Percentiles rank a stretch among this genome's conserved stretches.
phyloP scores from a whole-genome alignment of 2,888 invertebrate species.

The Pseudococcus viburni region DNA sequence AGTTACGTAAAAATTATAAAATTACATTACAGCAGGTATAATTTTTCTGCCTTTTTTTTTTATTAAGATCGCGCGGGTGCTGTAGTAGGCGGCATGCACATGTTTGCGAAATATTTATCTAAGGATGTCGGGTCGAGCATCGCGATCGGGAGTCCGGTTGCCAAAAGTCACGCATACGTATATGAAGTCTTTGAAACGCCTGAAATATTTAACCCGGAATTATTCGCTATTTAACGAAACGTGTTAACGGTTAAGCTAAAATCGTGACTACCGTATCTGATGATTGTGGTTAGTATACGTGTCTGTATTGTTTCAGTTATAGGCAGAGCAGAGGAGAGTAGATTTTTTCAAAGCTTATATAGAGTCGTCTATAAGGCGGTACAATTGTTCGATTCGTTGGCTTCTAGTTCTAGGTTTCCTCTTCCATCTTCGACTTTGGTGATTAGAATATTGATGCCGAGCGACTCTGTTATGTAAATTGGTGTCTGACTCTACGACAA shows the following conservation, averaged over 20 bases:
- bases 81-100: background rate
- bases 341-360: constrained; percentile 1
- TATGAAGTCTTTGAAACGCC: constrained; percentile 34
- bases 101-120: constrained; percentile 17
- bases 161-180: constrained; percentile 25
- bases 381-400: constrained; percentile 9
- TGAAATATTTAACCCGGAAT: constrained; percentile 59
- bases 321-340: background rate
- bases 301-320: constrained; percentile 36
- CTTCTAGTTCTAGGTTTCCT: constrained; percentile 13
- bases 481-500: background rate
- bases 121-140: constrained; percentile 9
- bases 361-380: background rate
- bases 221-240: constrained; percentile 55
- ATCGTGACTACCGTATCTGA: constrained; percentile 61
- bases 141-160: background rate
- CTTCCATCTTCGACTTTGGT: background rate
- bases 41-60: background rate
- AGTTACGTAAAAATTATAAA: background rate
- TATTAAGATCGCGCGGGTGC: background rate
- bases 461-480: constrained; percentile 26
- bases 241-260: constrained; percentile 35
- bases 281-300: constrained; percentile 48
- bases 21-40: background rate
- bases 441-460: constrained; percentile 24